Evolutionary conservation across 2,797 vertebrate genomes (phyloP).

Genomic region (Lacerta viridis): DNA sequence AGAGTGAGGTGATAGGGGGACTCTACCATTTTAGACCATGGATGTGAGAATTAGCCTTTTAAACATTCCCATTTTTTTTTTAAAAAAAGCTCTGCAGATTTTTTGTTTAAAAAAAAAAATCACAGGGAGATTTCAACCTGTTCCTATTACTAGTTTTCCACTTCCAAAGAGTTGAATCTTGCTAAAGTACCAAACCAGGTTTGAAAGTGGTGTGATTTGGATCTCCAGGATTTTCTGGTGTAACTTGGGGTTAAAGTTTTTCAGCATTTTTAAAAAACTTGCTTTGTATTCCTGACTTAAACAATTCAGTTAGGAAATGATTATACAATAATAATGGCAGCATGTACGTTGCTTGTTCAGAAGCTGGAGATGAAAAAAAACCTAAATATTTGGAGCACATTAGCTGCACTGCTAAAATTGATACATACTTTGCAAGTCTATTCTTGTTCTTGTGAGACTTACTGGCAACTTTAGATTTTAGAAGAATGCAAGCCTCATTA

Average conservation of each 20-base stretch:
- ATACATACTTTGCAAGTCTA: neutral
- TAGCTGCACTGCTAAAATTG: neutral
- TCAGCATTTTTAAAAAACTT: slow-evolving; percentile 25
- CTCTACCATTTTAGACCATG: no score
- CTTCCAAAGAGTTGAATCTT: neutral
- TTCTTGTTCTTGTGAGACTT: slow-evolving; percentile 27
- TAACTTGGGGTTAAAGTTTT: neutral
- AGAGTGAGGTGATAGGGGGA: neutral
- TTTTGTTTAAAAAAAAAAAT: no score
- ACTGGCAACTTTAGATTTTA: slow-evolving; percentile 15
- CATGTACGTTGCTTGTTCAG: neutral
- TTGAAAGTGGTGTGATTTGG: neutral
- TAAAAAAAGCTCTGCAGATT: no score
- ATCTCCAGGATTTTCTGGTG: neutral
- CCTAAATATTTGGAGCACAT: slow-evolving; percentile 13
- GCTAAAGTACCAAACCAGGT: neutral
- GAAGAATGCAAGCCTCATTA: slow-evolving; percentile 8
- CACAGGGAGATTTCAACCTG: no score
- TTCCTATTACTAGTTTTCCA: neutral
- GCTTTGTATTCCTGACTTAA: neutral
- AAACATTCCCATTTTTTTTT: no score
- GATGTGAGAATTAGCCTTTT: neutral
- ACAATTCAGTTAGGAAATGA: neutral
- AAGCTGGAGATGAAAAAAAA: neutral
- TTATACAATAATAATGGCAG: neutral